Conservation (phyloP, 2,797 vertebrate species). For the Diceros bicornis region DNA sequence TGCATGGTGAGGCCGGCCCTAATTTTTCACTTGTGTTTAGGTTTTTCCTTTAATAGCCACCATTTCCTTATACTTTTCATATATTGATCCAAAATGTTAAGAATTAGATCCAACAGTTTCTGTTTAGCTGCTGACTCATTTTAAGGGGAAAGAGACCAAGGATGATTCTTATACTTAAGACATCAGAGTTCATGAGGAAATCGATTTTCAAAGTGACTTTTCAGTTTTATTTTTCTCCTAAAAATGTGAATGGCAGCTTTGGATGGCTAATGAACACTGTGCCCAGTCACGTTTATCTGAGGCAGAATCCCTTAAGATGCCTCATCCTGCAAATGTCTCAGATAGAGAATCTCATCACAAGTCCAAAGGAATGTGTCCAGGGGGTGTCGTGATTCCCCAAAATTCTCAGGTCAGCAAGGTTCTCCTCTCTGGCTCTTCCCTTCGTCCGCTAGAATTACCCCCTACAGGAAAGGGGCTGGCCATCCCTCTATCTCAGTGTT, state of each 20-base stretch:
- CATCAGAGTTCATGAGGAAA: neutral
- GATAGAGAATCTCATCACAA: constrained; percentile 7
- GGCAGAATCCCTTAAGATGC: neutral
- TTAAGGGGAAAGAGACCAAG: neutral
- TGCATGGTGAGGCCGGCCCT: neutral
- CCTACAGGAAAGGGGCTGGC: neutral
- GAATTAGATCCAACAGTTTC: neutral
- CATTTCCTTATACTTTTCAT: neutral
- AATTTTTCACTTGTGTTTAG: neutral
- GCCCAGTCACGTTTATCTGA: neutral
- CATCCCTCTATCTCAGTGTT: neutral
- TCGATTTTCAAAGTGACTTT: neutral
- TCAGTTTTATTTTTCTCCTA: neutral
- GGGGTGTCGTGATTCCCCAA: neutral
- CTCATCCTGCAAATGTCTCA: neutral
- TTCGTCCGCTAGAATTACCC: neutral
- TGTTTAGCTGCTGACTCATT: neutral
- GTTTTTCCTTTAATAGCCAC: accelerated
- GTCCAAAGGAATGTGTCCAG: neutral
- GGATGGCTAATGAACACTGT: neutral
- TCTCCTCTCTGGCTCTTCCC: neutral
- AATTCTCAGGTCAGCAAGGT: constrained; percentile 31
- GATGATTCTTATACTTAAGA: neutral
- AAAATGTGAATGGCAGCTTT: neutral
- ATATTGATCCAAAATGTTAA: neutral